A percentile compares a stretch with the other conserved stretches of the same genome.
Evolutionary conservation across 2,113 vertebrate genomes (phyloP).

Genomic region (Vulpes lagopus): DNA sequence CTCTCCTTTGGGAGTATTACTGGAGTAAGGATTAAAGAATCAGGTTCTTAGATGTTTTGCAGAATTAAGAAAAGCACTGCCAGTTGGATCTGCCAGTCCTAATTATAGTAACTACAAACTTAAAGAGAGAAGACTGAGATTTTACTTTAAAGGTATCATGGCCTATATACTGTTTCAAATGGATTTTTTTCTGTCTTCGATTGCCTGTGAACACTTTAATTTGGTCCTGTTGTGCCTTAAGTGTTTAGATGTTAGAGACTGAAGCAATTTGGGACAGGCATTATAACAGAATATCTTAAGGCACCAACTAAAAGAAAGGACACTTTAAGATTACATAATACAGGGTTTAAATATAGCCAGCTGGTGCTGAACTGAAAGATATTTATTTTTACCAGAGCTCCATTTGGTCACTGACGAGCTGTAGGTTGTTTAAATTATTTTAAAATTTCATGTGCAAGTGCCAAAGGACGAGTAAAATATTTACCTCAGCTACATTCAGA

Average conservation of each 20-base stretch:
- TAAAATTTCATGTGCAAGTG: constrained; percentile 57
- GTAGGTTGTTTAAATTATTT: constrained; percentile 71
- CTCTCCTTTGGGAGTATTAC: constrained; percentile 66
- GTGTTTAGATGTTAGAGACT: constrained; percentile 73
- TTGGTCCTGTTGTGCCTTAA: constrained; percentile 54
- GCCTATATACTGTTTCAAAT: constrained; percentile 60
- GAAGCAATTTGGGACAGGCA: constrained; percentile 65
- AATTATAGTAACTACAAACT: constrained; percentile 75
- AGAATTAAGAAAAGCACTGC: constrained; percentile 71
- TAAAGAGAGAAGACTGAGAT: constrained; percentile 72
- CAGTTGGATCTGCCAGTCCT: constrained; percentile 66
- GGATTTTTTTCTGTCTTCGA: constrained; percentile 59
- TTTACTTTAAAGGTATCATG: constrained; percentile 70
- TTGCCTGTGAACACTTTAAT: constrained; percentile 67
- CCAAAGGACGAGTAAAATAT: constrained; percentile 74
- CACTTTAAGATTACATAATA: constrained; percentile 82
- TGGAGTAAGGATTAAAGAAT: constrained; percentile 77
- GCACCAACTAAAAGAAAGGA: constrained; percentile 71
- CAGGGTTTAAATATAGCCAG: constrained; percentile 78
- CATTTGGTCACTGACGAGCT: constrained; percentile 72
- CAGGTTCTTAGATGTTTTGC: constrained; percentile 75
- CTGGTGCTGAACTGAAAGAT: constrained; percentile 71
- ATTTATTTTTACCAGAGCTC: constrained; percentile 81
- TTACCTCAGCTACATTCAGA: constrained; percentile 54
- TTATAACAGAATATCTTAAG: constrained; percentile 65